A percentile compares a stretch with the other conserved stretches of the same genome.
Conservation (phyloP, 2,888 invertebrate genomes). For the Drosophila macrospina region DNA sequence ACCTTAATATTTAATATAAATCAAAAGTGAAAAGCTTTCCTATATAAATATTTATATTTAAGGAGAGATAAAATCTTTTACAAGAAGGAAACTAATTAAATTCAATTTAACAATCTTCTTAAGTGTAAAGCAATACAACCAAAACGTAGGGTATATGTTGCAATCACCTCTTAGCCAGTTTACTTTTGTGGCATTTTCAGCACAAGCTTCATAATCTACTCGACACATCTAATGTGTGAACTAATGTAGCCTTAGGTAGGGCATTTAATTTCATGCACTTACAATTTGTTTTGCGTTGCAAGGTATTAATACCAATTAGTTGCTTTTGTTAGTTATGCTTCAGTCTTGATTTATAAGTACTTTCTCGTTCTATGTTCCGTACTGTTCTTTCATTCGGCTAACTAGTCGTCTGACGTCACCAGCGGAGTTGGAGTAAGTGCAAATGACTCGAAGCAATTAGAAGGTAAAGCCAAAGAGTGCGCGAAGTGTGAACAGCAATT, state of each 20-base stretch:
- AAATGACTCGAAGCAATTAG: conserved; percentile 16
- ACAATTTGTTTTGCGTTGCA: conserved; percentile 13
- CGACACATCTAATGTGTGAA: not conserved
- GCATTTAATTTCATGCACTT: conserved; percentile 4
- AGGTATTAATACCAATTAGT: conserved; percentile 30
- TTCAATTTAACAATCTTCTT: too few relatives aligned
- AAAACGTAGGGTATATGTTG: not conserved
- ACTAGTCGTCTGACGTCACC: conserved; percentile 8
- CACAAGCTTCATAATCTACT: not conserved
- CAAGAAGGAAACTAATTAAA: too few relatives aligned
- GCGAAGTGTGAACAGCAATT: conserved; percentile 30
- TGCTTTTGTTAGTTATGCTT: conserved; percentile 10
- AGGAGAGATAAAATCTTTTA: too few relatives aligned
- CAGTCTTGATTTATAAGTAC: conserved; percentile 18
- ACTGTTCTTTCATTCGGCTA: not conserved
- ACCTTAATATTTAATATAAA: too few relatives aligned
- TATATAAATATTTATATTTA: too few relatives aligned
- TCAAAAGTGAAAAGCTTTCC: too few relatives aligned
- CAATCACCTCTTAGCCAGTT: too few relatives aligned
- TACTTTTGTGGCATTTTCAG: too few relatives aligned
- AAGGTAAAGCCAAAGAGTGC: conserved; percentile 4
- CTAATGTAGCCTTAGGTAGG: conserved; percentile 7
- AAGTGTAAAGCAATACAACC: not conserved
- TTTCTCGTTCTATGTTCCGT: not conserved
- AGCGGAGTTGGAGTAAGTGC: conserved; percentile 1